Evolutionary conservation across 1,140 invertebrate genomes (phyloP), one percentile per base, ranked within the genome.

Genomic region (Bombus pyrosoma): DNA sequence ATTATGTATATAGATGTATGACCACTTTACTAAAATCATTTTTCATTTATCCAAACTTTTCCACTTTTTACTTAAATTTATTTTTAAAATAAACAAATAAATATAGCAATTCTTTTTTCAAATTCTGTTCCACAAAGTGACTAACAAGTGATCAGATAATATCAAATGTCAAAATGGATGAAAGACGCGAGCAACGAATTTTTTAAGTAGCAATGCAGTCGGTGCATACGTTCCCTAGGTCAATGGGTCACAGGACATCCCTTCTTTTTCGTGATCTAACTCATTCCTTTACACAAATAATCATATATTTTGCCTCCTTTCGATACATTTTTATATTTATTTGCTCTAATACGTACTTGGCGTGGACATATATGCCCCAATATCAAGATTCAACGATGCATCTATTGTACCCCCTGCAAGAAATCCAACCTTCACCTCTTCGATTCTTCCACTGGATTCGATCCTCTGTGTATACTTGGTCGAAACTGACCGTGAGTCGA

Each of bases 281-380:
- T 34, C 47, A 53, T 22, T 37, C 10, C n/a, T 13, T 18, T 22
- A 8, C 10, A 15, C 8, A 25, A n/a, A 62, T 39, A 8, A 75
- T 64, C 12, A 1, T 18, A 73, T 28, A 43, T 59, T 8, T 2
- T n/a, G 1, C 0, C 32, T 28, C 0, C 13, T 37, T 22, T 32
- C 18, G 12, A 41, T 62, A 5, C 8, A 28, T 34, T 68, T 41
- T 34, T 28, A 59, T 22, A 8, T 68, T 68, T 68, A 43, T 64
- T 47, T 25, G 8, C 32, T 8, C 3, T 0, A 6, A 47, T 80
- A 85, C 84, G 34, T 85, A 85, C 84, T 68, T 81, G 34, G 78
- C 32, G 62, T 73, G 84, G 84, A 85, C 84, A 85, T 85, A 85
- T 81, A 79, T 66, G 84, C 78, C 84, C 83, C n/a, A 25, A 34